Conservation (phyloP, 2,113 vertebrate genomes). For the Regulus satrapa region DNA sequence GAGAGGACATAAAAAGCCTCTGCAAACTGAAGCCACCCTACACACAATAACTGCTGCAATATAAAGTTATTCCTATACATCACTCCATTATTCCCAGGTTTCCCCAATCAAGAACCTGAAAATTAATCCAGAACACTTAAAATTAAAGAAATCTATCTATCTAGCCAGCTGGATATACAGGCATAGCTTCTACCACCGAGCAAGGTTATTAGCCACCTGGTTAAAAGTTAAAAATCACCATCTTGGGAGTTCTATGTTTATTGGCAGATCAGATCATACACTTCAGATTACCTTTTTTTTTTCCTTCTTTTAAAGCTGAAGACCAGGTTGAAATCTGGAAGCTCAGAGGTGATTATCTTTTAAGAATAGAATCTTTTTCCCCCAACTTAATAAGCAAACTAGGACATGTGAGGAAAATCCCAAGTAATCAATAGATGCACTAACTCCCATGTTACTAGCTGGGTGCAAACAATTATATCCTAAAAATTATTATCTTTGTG, state of each 20-base stretch:
- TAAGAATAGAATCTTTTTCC: fast-evolving
- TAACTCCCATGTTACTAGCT: background rate
- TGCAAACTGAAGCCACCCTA: background rate
- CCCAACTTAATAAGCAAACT: background rate
- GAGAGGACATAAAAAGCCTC: background rate
- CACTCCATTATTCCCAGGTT: background rate
- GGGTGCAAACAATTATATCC: background rate
- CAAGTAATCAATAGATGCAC: background rate
- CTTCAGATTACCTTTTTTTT: background rate
- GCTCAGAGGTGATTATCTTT: background rate
- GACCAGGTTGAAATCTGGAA: background rate
- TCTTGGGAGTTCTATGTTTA: background rate
- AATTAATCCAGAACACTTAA: background rate
- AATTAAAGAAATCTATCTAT: background rate
- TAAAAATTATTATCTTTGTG: background rate
- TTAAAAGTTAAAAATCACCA: background rate
- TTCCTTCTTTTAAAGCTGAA: background rate
- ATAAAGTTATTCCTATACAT: background rate
- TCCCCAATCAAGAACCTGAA: background rate
- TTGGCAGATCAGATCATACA: background rate
- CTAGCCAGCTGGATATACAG: background rate
- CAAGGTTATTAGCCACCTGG: background rate
- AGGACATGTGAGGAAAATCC: background rate
- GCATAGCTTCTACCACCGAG: background rate
- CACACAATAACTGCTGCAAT: background rate